A percentile compares a stretch with the other conserved stretches of the same genome.
Evolutionary conservation across 2,888 invertebrate species (phyloP).

Genomic region (Conus canariensis): DNA sequence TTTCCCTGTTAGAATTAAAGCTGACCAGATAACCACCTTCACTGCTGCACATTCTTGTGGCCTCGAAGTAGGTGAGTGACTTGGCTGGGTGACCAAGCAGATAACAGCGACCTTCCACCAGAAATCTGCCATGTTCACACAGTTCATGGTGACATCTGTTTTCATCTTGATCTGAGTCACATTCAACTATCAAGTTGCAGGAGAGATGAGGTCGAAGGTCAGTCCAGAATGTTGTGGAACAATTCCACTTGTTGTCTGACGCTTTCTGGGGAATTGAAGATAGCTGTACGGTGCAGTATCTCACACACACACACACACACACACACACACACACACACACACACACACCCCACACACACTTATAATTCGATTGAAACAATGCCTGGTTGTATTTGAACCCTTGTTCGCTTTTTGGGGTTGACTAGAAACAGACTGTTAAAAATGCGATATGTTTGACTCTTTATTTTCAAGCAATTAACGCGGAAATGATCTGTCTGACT

Average conservation of each 20-base stretch:
- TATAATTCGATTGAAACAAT: too few relatives aligned
- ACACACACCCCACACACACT: too few relatives aligned
- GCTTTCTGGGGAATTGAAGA: not conserved
- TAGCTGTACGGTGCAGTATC: not conserved
- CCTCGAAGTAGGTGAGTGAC: not conserved
- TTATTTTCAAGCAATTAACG: too few relatives aligned
- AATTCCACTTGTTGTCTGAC: not conserved
- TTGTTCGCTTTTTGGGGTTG: too few relatives aligned
- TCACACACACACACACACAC: not conserved
- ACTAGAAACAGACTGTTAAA: too few relatives aligned
- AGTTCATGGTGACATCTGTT: not conserved
- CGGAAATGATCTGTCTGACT: too few relatives aligned
- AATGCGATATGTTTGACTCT: too few relatives aligned
- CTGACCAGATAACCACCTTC: not conserved
- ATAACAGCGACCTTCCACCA: not conserved
- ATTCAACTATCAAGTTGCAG: not conserved
- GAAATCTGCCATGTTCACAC: not conserved
- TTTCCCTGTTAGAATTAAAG: not conserved
- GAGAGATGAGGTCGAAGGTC: not conserved
- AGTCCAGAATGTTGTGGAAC: not conserved
- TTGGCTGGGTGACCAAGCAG: not conserved
- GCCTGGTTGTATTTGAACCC: too few relatives aligned
- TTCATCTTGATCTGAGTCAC: not conserved
- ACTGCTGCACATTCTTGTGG: not conserved
- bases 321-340: too few relatives aligned